Base-by-base conservation (phyloP, 2,888 invertebrate genomes). In the Polia nebulosa region DNA sequence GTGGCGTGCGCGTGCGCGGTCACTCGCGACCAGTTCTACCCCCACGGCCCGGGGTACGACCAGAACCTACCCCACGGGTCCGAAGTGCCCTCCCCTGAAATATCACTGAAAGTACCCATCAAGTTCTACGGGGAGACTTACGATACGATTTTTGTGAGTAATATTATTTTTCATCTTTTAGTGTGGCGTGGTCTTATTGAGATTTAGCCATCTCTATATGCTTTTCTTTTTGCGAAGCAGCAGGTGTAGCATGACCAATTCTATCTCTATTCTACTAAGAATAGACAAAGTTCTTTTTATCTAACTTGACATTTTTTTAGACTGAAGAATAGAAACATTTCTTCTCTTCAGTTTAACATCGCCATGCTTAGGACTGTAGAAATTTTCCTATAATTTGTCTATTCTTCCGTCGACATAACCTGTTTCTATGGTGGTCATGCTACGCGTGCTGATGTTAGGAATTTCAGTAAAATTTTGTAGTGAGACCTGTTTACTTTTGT, bases 101-200 rank as follows among this genome's bases (percentile, higher is more conserved):
- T 97, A 8, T 87, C 89, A 4, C 96, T 98, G 2, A 96, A 95
- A 85, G 97, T 97, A 44, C 98, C 99, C 2, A 96, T 99, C 64
- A 95, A 96, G 58, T 98, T 98, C 94, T 99, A 97, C 90, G 98
- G 97, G 81, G 97, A 97, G 80, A 94, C 94, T 75, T 98, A 98
- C 91, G 96, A 97, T 65, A 96, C 96, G 41, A 96, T 99, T 86
- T 99, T 96, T 93, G 99, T 99, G 95, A 98, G 99, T 98, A 86
- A 9, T 65, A 65, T 65, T 64, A 27, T 29, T 61, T 11, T 9
- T 62, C 20, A 17, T 27, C 15, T 29, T 51, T 56, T 36, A 5
- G 11, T 4, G 41, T 62, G 22, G n/a, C n/a, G 4, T 45, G 22
- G 13, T 60, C 36, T 49, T 17, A 17, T 13, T 32, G 32, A 32